These are phyloP conservation scores for Alcedo atthis DNA, from an alignment of 2,797 vertebrate genomes.

Conservation along the genomic window DNA sequence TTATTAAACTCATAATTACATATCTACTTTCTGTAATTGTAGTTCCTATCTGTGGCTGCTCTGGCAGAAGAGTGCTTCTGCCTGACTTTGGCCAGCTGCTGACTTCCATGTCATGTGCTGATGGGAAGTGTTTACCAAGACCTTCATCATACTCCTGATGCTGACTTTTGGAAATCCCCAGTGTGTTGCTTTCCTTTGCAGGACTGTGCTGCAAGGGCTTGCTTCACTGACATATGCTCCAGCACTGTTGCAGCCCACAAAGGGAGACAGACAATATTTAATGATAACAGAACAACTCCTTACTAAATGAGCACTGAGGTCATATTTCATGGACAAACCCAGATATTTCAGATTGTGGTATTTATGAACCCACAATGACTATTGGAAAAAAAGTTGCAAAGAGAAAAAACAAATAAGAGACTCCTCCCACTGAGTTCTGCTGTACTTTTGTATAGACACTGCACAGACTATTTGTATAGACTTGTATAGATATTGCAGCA, in stretches of 20 bases:
- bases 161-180: slow-evolving; percentile 6
- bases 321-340: neutral
- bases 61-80: neutral
- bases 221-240: neutral
- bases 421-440: neutral
- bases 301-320: neutral
- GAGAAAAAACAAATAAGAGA: neutral
- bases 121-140: slow-evolving; percentile 3
- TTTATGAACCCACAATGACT: neutral
- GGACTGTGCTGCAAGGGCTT: neutral
- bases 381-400: neutral
- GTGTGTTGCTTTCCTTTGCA: slow-evolving; percentile 8
- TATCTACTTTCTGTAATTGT: neutral
- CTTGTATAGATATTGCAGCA: neutral
- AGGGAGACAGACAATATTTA: neutral
- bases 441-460: neutral
- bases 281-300: neutral
- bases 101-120: slow-evolving; percentile 2
- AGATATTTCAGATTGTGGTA: neutral
- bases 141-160: neutral
- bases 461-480: too few relatives aligned
- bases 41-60: neutral
- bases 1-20: slow-evolving; percentile 29
- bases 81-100: slow-evolving; percentile 19
- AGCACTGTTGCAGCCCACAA: neutral